A percentile compares a stretch with the other conserved stretches of the same genome.
These are phyloP conservation scores for Montipora efflorescens DNA, from an alignment of 64 coral and sea anemone species.

Conservation along the genomic window DNA sequence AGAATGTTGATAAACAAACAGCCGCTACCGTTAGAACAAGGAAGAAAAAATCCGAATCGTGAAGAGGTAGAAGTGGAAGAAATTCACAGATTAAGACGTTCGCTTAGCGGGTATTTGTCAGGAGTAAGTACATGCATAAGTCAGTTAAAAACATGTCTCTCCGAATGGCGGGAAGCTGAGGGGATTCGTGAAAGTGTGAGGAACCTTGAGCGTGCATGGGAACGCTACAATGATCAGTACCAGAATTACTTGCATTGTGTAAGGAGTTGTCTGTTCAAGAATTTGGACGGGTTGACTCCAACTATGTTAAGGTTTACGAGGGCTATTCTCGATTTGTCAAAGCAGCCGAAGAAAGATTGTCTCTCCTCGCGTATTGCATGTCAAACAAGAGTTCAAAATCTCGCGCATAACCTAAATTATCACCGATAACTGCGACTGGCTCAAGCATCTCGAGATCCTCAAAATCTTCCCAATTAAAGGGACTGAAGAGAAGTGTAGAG, in stretches of 20 bases:
- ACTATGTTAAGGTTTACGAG: neutral
- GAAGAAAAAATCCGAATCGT: too few species aligned
- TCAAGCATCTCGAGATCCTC: constrained; percentile 15
- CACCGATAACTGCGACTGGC: constrained; percentile 15
- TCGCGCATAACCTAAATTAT: neutral
- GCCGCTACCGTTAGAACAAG: too few species aligned
- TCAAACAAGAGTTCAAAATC: neutral
- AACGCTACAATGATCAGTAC: too few species aligned
- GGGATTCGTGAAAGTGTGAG: too few species aligned
- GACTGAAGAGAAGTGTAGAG: constrained; percentile 37
- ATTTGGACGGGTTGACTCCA: neutral
- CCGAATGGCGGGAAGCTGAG: too few species aligned
- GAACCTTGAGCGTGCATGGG: too few species aligned
- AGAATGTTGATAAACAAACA: too few species aligned
- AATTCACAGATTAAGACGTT: too few species aligned
- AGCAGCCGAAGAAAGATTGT: neutral
- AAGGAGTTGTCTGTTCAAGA: neutral
- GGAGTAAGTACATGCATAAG: too few species aligned
- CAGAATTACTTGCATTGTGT: neutral
- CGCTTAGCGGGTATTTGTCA: too few species aligned
- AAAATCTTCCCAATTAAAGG: constrained; percentile 37
- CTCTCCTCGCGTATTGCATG: neutral
- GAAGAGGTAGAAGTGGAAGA: too few species aligned
- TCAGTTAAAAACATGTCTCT: too few species aligned
- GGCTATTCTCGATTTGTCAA: constrained; percentile 18